These are phyloP conservation scores for Bubalus kerabau DNA, from an alignment of 2,113 vertebrate genomes.

Conservation along the genomic window DNA sequence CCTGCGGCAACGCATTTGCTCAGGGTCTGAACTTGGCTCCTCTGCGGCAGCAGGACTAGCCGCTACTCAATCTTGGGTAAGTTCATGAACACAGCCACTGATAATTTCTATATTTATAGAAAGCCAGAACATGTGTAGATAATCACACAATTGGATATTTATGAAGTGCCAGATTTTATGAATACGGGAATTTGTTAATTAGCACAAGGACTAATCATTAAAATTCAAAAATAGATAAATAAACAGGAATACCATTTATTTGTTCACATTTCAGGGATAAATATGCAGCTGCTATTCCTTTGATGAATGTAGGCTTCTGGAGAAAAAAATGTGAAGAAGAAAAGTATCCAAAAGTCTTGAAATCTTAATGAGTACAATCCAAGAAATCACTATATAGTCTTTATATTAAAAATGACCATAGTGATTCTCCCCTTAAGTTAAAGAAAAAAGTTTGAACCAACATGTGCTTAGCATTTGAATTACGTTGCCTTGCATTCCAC, in stretches of 20 bases:
- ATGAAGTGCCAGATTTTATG: constrained; percentile 68
- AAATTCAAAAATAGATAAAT: constrained; percentile 77
- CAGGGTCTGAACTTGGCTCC: constrained; percentile 40
- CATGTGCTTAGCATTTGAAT: constrained; percentile 70
- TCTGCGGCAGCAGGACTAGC: background rate
- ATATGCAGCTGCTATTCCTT: constrained; percentile 79
- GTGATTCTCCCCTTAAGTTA: constrained; percentile 55
- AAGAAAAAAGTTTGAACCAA: constrained; percentile 64
- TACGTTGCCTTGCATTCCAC: constrained; percentile 48
- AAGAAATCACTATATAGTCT: constrained; percentile 73
- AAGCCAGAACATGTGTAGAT: constrained; percentile 64
- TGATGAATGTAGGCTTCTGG: constrained; percentile 71
- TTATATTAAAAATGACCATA: constrained; percentile 78
- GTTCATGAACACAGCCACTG: constrained; percentile 54
- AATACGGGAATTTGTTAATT: constrained; percentile 64
- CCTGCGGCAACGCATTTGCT: constrained; percentile 41
- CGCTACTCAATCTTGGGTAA: constrained; percentile 28
- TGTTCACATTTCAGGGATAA: constrained; percentile 63
- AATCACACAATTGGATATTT: constrained; percentile 73
- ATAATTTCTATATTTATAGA: constrained; percentile 60
- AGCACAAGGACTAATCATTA: constrained; percentile 73
- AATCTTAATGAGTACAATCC: constrained; percentile 71
- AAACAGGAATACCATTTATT: constrained; percentile 72
- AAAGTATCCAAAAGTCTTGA: constrained; percentile 74
- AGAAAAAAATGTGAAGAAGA: constrained; percentile 67